These are phyloP conservation scores for Campylomormyrus tamandua DNA, from an alignment of 2,113 vertebrate genomes.

Conservation along the genomic window DNA sequence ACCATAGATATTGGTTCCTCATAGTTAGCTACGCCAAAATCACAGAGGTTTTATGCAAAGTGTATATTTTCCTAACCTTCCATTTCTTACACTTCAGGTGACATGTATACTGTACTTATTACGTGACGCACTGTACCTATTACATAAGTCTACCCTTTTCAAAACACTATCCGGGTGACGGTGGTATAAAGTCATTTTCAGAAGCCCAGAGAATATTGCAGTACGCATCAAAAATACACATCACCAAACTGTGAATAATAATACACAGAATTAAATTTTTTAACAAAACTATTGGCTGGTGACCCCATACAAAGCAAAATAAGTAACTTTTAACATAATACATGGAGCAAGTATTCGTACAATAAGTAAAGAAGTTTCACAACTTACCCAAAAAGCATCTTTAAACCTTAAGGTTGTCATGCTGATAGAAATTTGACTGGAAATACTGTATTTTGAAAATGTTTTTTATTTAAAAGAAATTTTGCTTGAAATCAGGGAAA, in stretches of 20 bases:
- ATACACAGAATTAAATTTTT: neutral
- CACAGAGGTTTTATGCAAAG: neutral
- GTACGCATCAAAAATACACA: neutral
- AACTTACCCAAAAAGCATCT: conserved; percentile 80
- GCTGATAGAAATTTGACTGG: neutral
- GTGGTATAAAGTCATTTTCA: neutral
- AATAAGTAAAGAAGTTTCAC: neutral
- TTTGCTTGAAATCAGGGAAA: neutral
- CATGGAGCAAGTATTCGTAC: neutral
- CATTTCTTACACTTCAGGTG: neutral
- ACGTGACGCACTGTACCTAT: neutral
- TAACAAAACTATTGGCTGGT: neutral
- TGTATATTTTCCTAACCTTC: neutral
- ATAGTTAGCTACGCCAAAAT: neutral
- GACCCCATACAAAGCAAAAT: neutral
- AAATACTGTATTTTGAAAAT: neutral
- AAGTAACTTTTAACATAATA: neutral
- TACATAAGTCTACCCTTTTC: neutral
- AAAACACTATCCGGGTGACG: neutral
- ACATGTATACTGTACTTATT: neutral
- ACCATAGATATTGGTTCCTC: neutral
- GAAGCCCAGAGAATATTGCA: neutral
- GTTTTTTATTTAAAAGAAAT: neutral
- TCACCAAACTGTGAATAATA: neutral
- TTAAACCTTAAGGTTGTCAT: conserved; percentile 77